phyloP scores from a whole-genome alignment of 2,888 invertebrate genomes.

The Orthosia gothica region DNA sequence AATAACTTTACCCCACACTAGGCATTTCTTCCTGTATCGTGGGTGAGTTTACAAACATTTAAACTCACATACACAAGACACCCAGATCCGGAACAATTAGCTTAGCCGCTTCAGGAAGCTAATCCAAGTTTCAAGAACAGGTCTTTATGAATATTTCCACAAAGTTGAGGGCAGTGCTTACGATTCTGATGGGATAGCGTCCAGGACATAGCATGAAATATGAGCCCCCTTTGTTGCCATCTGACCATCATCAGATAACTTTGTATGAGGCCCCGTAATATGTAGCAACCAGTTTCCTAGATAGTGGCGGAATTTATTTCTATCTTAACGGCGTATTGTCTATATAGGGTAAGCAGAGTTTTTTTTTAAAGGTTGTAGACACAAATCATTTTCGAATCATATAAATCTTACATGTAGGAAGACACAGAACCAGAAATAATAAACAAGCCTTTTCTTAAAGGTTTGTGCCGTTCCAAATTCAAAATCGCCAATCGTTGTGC shows the following conservation, averaged over 20 bases:
- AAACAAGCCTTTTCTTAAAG: background rate
- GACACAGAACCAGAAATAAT: background rate
- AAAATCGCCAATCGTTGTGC: background rate
- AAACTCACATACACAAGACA: too few species aligned
- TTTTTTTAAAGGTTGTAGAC: slow-evolving; percentile 1
- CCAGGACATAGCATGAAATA: slow-evolving; percentile 57
- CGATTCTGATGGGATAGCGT: slow-evolving; percentile 56
- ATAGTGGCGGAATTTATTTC: slow-evolving; percentile 48
- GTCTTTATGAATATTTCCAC: slow-evolving; percentile 55
- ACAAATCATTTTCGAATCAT: slow-evolving; percentile 8
- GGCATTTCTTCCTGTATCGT: too few species aligned
- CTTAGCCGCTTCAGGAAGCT: slow-evolving; percentile 17
- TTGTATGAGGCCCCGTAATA: slow-evolving; percentile 56
- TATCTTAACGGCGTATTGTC: slow-evolving; percentile 46
- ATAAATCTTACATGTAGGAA: background rate
- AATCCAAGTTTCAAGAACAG: slow-evolving; percentile 25
- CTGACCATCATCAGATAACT: slow-evolving; percentile 62
- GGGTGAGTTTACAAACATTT: too few species aligned
- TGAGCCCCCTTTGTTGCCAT: slow-evolving; percentile 58
- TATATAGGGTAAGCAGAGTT: background rate
- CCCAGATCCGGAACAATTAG: too few species aligned
- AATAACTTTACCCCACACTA: too few species aligned
- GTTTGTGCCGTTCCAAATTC: background rate
- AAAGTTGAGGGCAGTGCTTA: slow-evolving; percentile 29
- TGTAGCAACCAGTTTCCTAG: slow-evolving; percentile 42